Conservation (phyloP, 2,888 invertebrate species). For the Cyclophora albipunctata region DNA sequence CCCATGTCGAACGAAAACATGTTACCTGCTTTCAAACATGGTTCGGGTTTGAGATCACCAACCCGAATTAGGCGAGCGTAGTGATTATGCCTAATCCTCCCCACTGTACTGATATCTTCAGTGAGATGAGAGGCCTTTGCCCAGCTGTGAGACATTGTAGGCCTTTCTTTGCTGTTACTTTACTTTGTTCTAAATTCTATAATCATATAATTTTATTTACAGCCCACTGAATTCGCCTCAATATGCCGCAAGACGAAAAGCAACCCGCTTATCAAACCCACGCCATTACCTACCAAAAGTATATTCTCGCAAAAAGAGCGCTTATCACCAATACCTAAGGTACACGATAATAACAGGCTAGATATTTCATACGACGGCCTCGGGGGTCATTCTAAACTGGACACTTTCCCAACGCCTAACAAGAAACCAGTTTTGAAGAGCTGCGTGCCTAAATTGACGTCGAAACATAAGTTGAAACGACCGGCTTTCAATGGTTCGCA, state of each 20-base stretch:
- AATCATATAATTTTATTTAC: constrained; percentile 15
- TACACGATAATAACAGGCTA: constrained; percentile 12
- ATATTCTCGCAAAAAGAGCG: constrained; percentile 45
- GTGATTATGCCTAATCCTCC: too few relatives aligned
- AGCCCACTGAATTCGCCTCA: constrained; percentile 47
- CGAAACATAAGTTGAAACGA: constrained; percentile 46
- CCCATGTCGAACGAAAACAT: too few relatives aligned
- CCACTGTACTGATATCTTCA: too few relatives aligned
- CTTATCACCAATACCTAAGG: constrained; percentile 1
- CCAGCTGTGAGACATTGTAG: neutral
- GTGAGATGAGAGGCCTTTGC: too few relatives aligned
- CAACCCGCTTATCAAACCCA: constrained; percentile 9
- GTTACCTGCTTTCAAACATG: too few relatives aligned
- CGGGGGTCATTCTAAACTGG: constrained; percentile 73
- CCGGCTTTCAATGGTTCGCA: constrained; percentile 35
- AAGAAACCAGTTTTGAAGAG: constrained; percentile 23
- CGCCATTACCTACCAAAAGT: constrained; percentile 27
- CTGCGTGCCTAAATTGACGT: constrained; percentile 38
- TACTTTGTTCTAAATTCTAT: neutral
- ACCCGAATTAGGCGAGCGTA: too few relatives aligned
- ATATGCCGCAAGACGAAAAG: constrained; percentile 27
- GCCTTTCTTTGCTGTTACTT: neutral
- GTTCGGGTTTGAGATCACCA: too few relatives aligned
- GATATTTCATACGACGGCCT: constrained; percentile 67
- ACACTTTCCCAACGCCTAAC: constrained; percentile 56